Evolutionary conservation across 2,113 vertebrate genomes (phyloP), one percentile per base, ranked within the genome.

Genomic region (Ammodramus savannarum): DNA sequence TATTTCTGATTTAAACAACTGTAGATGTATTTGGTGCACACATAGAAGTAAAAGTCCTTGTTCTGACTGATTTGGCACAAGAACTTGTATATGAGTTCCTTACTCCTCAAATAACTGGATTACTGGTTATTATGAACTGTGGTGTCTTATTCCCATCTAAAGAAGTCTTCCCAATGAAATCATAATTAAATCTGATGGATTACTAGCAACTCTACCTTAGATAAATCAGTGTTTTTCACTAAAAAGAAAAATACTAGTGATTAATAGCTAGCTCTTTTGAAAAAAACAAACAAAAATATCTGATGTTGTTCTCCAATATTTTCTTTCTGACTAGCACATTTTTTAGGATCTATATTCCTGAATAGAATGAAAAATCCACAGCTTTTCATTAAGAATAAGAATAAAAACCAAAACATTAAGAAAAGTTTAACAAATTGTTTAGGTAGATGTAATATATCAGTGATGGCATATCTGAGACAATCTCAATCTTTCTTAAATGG

Each of bases 1-100:
- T 90, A 67, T 86, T 91, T 91, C 59, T 46, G 59, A 90, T n/a
- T 85, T 93, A 90, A 85, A 80, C 36, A 87, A 83, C 23, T 86
- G 39, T 49, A 85, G 65, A 66, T 25, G 22, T 58, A 73, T 95
- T 75, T 73, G 63, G 57, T 58, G 21, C 31, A 91, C 0, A 2
- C 13, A 72, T 16, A 91, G 72, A 91, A 59, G 17, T 68, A 51
- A 38, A 85, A 65, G 62, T 52, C 31, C 22, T 32, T 76, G 25
- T 69, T 80, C 69, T 75, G 54, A 75, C 25, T 66, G 55, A 76
- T 87, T 73, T 76, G 31, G 39, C 80, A 79, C 13, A 86, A 57
- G 61, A 87, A 74, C 27, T 78, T 82, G 13, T 31, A 55, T 34
- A 20, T 19, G n/a, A 79, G 16, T 57, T 9, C 31, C 19, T 52